Evolutionary conservation across 2,888 invertebrate species (phyloP), one percentile per base, ranked within the genome.

Genomic region (Camptogramma bilineatum): DNA sequence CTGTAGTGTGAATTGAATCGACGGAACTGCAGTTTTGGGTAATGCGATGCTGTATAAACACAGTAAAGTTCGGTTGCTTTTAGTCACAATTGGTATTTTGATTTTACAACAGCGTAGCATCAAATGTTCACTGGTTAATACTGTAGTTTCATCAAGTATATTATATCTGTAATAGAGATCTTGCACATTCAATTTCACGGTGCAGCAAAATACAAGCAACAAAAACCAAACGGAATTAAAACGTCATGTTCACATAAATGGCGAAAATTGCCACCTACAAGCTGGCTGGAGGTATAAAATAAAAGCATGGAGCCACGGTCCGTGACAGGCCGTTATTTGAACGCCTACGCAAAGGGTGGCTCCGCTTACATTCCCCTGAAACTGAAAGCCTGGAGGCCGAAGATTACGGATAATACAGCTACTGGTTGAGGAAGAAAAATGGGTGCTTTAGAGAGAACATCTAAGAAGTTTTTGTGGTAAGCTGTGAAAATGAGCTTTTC

Each of bases 321-420:
- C 75, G 77, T 78, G 77, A 76, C 79, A 76, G 76, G 74, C 75
- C 73, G 73, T 78, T 75, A 82, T 79, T 77, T 74, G 70, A 62
- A 44, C 66, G 56, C 69, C 67, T 64, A 62, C 68, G 60, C 58
- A 48, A 55, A 57, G 62, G 70, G 64, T 47, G 72, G 66, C 60
- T 66, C 52, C 57, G 50, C 64, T 68, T 60, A 59, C 68, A 59
- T 51, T 60, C 65, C 63, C 69, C 68, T 66, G 56, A 62, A 71
- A 65, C 66, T 58, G 65, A 61, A 69, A 68, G 63, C 65, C 69
- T 66, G 66, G n/a, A 68, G 64, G 56, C 66, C 55, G 62, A 63
- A 70, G 70, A 73, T 72, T 73, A 67, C 58, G 62, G 69, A 70
- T 71, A 69, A 69, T 57, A 63, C n/a, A n/a, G n/a, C n/a, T n/a